Evolutionary conservation across 2,888 invertebrate species (phyloP), one percentile per base, ranked within the genome.

Genomic region (Papilio demoleus): DNA sequence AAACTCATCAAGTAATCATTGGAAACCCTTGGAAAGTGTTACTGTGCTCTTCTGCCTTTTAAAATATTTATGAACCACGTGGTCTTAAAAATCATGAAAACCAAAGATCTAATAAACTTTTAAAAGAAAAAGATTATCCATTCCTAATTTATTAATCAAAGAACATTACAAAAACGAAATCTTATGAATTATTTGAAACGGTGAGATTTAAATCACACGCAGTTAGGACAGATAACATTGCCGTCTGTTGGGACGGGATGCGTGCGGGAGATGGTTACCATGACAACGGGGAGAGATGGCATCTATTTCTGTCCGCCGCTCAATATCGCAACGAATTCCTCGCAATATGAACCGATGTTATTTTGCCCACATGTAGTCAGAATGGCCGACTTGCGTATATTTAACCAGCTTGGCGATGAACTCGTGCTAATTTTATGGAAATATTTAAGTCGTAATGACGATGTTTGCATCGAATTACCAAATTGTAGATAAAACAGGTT

Each of bases 201-300:
- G n/a, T n/a, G n/a, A n/a, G 24, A 4, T 0, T 31, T 17, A 11
- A 58, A 58, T 17, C 6, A 14, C n/a, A 34, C 17, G 34, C 31
- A 58, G 11, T 27, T 19, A 4, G 9, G 8, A 31, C 58, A 38
- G 19, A 36, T 19, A 34, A 59, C 22, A 38, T 38, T 59, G 22
- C 24, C 38, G 22, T 14, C 22, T 59, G 59, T 19, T 22, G n/a
- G 59, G 19, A 6, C 38, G 65, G 6, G 24, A 36, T 50, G 64
- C 47, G 67, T 34, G 77, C 76, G 82, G 85, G 85, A 82, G 86
- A 72, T 75, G 78, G 87, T 89, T 82, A 75, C 81, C 79, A 87
- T 84, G 79, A 76, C 75, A 76, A 89, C 86, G 75, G 74, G 76
- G 67, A 71, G 70, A 75, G 75, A 73, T 59, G 65, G 77, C 70